Conservation (phyloP, 2,888 invertebrate genomes). For the Trichogramma evanescens region DNA sequence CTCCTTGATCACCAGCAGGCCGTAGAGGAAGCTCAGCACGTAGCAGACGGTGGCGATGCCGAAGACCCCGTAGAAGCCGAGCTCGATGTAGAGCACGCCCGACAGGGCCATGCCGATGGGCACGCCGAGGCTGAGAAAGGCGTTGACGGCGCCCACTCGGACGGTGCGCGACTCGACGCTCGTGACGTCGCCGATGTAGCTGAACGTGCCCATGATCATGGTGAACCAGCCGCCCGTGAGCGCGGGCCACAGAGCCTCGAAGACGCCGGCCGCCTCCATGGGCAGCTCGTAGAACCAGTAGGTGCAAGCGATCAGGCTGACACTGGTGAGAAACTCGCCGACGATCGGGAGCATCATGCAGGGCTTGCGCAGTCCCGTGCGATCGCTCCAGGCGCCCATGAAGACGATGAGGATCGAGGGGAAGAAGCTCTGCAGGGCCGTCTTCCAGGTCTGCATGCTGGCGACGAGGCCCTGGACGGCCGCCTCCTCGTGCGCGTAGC, state of each 20-base stretch:
- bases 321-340: conserved; percentile 71
- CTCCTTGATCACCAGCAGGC: conserved; percentile 66
- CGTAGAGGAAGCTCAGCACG: conserved; percentile 67
- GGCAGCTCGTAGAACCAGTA: conserved; percentile 73
- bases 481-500: conserved; percentile 57
- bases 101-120: conserved; percentile 85
- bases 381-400: conserved; percentile 62
- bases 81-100: conserved; percentile 69
- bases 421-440: conserved; percentile 72
- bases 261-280: conserved; percentile 72
- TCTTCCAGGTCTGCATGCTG: conserved; percentile 79
- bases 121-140: conserved; percentile 80
- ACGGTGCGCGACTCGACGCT: conserved; percentile 76
- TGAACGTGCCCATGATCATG: conserved; percentile 85
- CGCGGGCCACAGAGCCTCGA: conserved; percentile 76
- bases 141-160: conserved; percentile 79
- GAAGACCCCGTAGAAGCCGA: conserved; percentile 78
- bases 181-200: conserved; percentile 82
- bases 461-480: conserved; percentile 59
- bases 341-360: conserved; percentile 77
- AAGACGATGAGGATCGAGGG: conserved; percentile 77
- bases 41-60: conserved; percentile 70
- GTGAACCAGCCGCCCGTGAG: conserved; percentile 81
- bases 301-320: conserved; percentile 72
- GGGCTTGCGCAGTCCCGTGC: conserved; percentile 63